A percentile compares a stretch with the other conserved stretches of the same genome.
These are phyloP conservation scores for Zygaena filipendulae DNA, from an alignment of 2,888 invertebrate species.

Conservation along the genomic window DNA sequence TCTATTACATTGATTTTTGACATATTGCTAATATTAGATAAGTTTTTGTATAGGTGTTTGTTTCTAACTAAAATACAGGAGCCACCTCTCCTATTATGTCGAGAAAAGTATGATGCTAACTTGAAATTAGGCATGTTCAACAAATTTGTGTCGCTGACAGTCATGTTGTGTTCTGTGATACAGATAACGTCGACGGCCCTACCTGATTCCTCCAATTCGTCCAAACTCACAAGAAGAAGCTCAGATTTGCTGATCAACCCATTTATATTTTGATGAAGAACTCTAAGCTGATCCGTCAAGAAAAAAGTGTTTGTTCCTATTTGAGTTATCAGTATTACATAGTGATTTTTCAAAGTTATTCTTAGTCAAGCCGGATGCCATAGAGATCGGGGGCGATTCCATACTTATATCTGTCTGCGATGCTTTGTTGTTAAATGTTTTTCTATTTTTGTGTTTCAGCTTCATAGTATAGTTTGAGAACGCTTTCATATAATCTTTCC, in stretches of 20 bases:
- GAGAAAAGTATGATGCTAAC: constrained; percentile 5
- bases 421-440: constrained; percentile 4
- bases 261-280: constrained; percentile 13
- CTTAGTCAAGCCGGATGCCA: too few species aligned
- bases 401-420: too few species aligned
- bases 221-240: constrained; percentile 5
- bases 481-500: constrained; percentile 3
- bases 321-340: constrained; percentile 1
- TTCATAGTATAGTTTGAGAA: not conserved
- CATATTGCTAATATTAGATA: not conserved
- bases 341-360: too few species aligned
- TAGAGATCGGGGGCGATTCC: too few species aligned
- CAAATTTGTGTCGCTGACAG: not conserved
- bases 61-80: constrained; percentile 9
- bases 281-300: constrained; percentile 4
- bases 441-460: constrained; percentile 4
- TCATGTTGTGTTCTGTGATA: constrained; percentile 15
- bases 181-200: constrained; percentile 11
- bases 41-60: not conserved
- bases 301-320: constrained; percentile 5
- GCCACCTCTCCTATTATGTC: constrained; percentile 9
- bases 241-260: constrained; percentile 10
- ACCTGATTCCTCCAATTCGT: constrained; percentile 1
- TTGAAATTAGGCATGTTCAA: constrained; percentile 7
- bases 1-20: constrained; percentile 7